Evolutionary conservation across 2,797 vertebrate species (phyloP), one percentile per base, ranked within the genome.

Genomic region (Pagetopsis macropterus): DNA sequence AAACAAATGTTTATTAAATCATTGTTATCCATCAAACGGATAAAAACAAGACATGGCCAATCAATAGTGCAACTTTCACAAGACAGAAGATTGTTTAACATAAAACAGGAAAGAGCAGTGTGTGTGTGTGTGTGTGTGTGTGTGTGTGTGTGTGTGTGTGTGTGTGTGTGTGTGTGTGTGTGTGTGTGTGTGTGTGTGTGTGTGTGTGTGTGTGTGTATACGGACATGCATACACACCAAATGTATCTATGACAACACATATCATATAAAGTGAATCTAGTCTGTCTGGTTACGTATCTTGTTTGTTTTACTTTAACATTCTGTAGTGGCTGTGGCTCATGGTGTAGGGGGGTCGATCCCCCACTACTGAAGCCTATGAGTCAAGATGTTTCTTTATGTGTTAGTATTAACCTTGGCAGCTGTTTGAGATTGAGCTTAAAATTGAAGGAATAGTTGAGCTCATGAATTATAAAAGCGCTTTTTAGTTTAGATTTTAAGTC

Each of bases 1-100:
- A 76, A 60, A 57, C 72, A 70, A 79, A 59, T 1, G 56, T 89
- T 91, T 88, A 89, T 87, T 89, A 84, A 86, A 82, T 89, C 76
- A 68, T 57, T 51, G 14, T 79, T 77, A 57, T 78, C 72, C 58
- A 76, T 43, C 44, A 72, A 80, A 74, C 78, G 41, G 69, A 79
- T 78, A 66, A 75, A 27, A 87, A 82, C 75, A 81, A 81, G 37
- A 84, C 70, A 84, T 44, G 55, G 74, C 74, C 72, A 68, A 81
- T 70, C 73, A 33, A 76, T 66, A 79, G 82, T 81, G 85, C 72
- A 86, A 69, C 40, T 76, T 72, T 82, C 45, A 83, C 72, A 72
- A 70, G 65, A 81, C 57, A 57, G 67, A 75, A 69, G 62, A 80
- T 79, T 68, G 82, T 84, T 86, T 61, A 79, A 70, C 69, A 89